Evolutionary conservation across 2,797 vertebrate species (phyloP).

Genomic region (Remorina albescens): DNA sequence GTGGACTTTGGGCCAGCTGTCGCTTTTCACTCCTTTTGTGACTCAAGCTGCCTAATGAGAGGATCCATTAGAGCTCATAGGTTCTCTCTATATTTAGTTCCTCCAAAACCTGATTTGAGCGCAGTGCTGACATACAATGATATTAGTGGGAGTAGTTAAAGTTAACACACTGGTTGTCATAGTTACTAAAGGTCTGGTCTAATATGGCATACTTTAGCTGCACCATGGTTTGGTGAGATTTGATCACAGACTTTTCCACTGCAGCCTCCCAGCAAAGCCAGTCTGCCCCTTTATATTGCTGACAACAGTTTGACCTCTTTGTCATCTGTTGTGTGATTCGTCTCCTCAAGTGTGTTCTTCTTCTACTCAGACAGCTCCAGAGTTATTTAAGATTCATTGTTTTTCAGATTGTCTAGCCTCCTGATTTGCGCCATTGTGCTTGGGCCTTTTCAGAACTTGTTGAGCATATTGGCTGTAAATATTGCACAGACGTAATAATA

Average conservation of each 20-base stretch:
- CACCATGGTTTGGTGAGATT: neutral
- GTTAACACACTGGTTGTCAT: constrained; percentile 11
- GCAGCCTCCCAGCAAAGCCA: neutral
- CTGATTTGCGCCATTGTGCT: neutral
- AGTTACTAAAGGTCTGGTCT: neutral
- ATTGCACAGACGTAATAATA: neutral
- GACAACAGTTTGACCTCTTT: neutral
- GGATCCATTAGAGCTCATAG: constrained; percentile 42
- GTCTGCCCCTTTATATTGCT: neutral
- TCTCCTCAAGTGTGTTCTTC: neutral
- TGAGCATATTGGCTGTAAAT: neutral
- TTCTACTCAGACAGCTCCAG: neutral
- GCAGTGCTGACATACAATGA: constrained; percentile 34
- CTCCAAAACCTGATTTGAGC: constrained; percentile 7
- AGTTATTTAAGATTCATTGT: neutral
- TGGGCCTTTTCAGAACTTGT: neutral
- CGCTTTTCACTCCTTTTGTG: constrained; percentile 66
- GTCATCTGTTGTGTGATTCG: neutral
- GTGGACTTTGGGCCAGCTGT: constrained; percentile 47
- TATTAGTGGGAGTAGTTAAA: constrained; percentile 8
- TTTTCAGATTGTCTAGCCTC: too few relatives aligned
- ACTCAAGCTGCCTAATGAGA: constrained; percentile 65
- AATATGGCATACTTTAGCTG: neutral
- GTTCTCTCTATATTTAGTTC: constrained; percentile 34
- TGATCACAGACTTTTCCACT: neutral